A percentile compares a stretch with the other conserved stretches of the same genome.
Conservation (phyloP, 2,113 vertebrate genomes). For the Poeciliopsis retropinna region DNA sequence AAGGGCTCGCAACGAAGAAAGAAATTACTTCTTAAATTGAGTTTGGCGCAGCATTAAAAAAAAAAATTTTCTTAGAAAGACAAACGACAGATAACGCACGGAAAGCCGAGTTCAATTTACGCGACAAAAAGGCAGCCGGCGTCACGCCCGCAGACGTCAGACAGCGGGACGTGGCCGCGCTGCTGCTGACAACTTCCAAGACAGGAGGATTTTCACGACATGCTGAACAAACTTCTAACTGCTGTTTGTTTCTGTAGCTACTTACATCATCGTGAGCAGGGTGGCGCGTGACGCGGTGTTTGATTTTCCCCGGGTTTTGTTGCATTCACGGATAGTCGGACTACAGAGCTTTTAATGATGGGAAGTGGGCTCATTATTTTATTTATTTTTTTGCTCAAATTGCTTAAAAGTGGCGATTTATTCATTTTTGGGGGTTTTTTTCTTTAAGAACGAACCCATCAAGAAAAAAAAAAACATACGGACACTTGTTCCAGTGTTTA, state of each 20-base stretch:
- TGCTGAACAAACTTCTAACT: neutral
- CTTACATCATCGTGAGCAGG: neutral
- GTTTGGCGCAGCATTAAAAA: constrained; percentile 2
- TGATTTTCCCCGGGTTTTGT: constrained; percentile 48
- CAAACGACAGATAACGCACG: neutral
- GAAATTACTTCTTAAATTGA: constrained; percentile 1
- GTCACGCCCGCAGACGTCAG: too few species aligned
- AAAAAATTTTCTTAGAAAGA: neutral
- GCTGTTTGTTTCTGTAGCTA: neutral
- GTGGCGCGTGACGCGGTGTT: constrained; percentile 8
- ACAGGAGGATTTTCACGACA: neutral
- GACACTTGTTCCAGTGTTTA: too few species aligned
- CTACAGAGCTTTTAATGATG: too few species aligned
- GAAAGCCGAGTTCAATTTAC: neutral
- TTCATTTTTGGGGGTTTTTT: too few species aligned
- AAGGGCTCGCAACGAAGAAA: neutral
- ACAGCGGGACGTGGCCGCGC: too few species aligned
- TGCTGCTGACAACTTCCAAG: neutral
- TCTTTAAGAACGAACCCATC: too few species aligned
- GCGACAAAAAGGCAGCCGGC: neutral
- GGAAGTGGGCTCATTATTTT: too few species aligned
- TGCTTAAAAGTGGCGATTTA: too few species aligned
- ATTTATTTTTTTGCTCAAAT: too few species aligned
- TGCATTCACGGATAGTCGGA: neutral
- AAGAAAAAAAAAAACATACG: too few species aligned